phyloP scores from a whole-genome alignment of 2,113 vertebrate genomes.

The Philantomba maxwellii region DNA sequence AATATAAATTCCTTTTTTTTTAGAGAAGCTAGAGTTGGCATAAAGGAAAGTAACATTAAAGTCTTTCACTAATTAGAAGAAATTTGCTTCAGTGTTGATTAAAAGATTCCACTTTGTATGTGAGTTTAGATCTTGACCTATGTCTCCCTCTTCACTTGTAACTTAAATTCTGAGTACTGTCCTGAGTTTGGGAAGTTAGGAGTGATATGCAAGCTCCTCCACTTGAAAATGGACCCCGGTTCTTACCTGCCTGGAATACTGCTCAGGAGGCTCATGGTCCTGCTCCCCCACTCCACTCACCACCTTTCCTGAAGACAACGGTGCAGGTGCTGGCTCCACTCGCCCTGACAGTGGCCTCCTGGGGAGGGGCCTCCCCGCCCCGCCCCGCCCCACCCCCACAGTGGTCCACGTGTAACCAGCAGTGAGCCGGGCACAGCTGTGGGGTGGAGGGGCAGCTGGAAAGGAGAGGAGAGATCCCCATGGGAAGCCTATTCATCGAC shows the following conservation, averaged over 20 bases:
- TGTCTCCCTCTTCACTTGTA: not conserved
- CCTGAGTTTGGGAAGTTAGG: not conserved
- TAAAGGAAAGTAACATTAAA: not conserved
- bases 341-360: not conserved
- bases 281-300: rapidly evolving
- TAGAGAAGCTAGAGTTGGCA: not conserved
- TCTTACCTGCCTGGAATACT: no score
- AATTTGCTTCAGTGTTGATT: not conserved
- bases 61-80: not conserved
- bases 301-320: not conserved
- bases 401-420: rapidly evolving
- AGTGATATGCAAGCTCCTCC: not conserved
- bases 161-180: not conserved
- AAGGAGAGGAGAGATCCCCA: not conserved
- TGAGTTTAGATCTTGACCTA: not conserved
- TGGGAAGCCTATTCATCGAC: rapidly evolving
- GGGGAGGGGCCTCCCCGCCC: not conserved
- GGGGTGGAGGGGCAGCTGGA: rapidly evolving
- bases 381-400: rapidly evolving
- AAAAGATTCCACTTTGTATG: not conserved
- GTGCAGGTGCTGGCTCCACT: no score
- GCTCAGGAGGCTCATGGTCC: rapidly evolving
- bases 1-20: not conserved
- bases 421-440: not conserved
- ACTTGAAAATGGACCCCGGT: not conserved